Conservation (phyloP, 2,113 vertebrate genomes). For the Setophaga petechia region DNA sequence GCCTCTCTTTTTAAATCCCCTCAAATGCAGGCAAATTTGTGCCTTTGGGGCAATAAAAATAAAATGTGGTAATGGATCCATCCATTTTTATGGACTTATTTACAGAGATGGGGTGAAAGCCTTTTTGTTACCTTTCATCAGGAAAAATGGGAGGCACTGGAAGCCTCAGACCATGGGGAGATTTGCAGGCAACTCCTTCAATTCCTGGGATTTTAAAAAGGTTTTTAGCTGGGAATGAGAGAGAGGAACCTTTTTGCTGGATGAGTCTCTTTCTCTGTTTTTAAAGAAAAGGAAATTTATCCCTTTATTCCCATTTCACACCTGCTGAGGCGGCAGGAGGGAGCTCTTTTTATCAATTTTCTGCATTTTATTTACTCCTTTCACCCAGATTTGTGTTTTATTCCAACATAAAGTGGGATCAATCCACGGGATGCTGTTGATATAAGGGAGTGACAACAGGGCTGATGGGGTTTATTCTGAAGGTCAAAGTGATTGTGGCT, state of each 20-base stretch:
- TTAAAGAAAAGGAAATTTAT: not conserved
- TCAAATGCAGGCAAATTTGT: not conserved
- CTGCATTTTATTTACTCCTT: not conserved
- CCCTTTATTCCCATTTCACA: not conserved
- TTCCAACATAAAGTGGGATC: not conserved
- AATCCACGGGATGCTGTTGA: not conserved
- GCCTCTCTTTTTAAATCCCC: not conserved
- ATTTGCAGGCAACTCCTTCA: not conserved
- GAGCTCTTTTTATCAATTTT: not conserved
- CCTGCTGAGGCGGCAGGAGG: not conserved
- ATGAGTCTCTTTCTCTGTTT: not conserved
- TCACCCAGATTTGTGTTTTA: not conserved
- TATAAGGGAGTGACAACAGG: not conserved
- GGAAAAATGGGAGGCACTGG: not conserved
- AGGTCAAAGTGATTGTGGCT: not conserved
- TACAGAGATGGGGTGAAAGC: not conserved
- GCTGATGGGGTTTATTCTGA: not conserved
- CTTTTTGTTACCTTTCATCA: not conserved
- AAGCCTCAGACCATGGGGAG: not conserved
- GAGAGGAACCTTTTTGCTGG: not conserved
- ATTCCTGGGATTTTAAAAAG: not conserved
- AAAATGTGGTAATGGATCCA: not conserved
- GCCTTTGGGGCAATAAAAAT: not conserved
- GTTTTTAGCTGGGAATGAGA: not conserved
- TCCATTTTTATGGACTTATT: not conserved